phyloP scores from a whole-genome alignment of 2,113 vertebrate genomes.

The Sigmodon hispidus region DNA sequence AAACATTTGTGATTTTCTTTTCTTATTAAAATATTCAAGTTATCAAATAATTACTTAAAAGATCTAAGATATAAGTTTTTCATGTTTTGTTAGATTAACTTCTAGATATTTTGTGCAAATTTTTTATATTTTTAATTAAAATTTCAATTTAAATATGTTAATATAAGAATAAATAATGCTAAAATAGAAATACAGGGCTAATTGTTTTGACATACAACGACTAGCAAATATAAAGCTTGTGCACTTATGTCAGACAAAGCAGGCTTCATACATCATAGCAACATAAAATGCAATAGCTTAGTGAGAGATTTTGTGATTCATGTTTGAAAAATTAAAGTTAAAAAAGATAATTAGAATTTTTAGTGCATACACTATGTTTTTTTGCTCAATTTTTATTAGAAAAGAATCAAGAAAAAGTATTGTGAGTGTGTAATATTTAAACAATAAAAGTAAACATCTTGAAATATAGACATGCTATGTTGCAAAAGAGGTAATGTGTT shows the following conservation, averaged over 20 bases:
- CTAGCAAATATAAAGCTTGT: background rate
- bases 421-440: background rate
- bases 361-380: background rate
- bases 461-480: background rate
- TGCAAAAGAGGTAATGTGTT: accelerated
- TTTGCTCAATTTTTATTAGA: background rate
- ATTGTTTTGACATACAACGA: background rate
- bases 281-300: no score
- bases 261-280: background rate
- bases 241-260: background rate
- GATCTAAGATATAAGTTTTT: background rate
- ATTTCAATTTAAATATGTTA: background rate
- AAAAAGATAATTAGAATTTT: background rate
- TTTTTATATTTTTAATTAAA: background rate
- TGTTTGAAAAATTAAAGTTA: background rate
- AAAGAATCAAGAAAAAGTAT: background rate
- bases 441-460: background rate
- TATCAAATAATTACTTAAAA: background rate
- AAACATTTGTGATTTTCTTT: no score
- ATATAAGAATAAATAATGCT: background rate
- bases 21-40: background rate
- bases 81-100: background rate
- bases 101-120: background rate
- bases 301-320: background rate
- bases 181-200: background rate